Conservation (phyloP, 1,140 invertebrate genomes). For the Drosophila takahashii region DNA sequence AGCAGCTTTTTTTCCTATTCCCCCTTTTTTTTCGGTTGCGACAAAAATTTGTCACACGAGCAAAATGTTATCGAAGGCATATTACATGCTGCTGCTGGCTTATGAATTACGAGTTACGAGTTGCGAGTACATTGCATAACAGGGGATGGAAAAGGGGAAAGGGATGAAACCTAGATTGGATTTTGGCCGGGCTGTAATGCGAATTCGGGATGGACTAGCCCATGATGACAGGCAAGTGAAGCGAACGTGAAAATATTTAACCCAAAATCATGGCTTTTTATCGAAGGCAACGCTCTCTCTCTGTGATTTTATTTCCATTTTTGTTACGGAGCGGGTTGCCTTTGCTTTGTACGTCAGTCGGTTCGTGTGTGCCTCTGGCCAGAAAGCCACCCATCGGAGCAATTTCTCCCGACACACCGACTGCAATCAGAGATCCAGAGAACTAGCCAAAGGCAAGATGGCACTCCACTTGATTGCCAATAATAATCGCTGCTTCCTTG, state of each 20-base stretch:
- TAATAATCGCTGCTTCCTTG: slow-evolving; percentile 61
- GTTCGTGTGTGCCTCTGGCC: slow-evolving; percentile 24
- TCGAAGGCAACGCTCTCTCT: slow-evolving; percentile 11
- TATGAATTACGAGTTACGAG: slow-evolving; percentile 50
- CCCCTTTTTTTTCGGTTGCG: slow-evolving; percentile 22
- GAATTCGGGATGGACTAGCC: slow-evolving; percentile 1
- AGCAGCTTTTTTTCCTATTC: slow-evolving; percentile 15
- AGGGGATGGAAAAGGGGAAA: not conserved
- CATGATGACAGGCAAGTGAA: slow-evolving; percentile 13
- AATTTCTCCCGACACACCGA: slow-evolving; percentile 54
- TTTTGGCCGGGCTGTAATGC: slow-evolving; percentile 10
- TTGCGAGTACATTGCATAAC: slow-evolving; percentile 30
- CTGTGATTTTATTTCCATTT: slow-evolving; percentile 37
- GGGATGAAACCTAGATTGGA: slow-evolving; percentile 21
- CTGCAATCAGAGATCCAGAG: slow-evolving; percentile 59
- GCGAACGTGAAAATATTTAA: slow-evolving; percentile 40
- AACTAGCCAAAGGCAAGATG: slow-evolving; percentile 58
- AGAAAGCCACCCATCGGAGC: slow-evolving; percentile 17
- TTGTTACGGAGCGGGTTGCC: not conserved
- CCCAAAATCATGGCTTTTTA: slow-evolving; percentile 29
- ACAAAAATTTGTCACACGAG: slow-evolving; percentile 78
- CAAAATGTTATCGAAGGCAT: slow-evolving; percentile 78
- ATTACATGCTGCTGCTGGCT: slow-evolving; percentile 65
- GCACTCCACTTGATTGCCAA: slow-evolving; percentile 77
- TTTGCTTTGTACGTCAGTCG: not conserved